Percentiles rank a stretch among this genome's conserved stretches.
phyloP scores from a whole-genome alignment of 2,888 invertebrate genomes.

The Spodoptera picta region DNA sequence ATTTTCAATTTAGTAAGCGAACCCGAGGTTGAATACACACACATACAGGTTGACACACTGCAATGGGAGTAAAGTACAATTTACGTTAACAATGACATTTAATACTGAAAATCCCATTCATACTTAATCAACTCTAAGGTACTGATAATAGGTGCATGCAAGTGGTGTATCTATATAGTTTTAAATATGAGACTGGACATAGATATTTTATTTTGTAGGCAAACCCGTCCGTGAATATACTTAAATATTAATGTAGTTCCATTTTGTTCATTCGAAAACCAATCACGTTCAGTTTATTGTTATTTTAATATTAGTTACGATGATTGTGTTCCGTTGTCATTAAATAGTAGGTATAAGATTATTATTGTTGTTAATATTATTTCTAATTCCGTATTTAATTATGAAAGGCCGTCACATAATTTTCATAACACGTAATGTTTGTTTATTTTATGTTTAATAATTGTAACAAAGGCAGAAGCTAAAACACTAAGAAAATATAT shows the following conservation, averaged over 20 bases:
- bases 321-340: slow-evolving; percentile 65
- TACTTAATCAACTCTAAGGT: slow-evolving; percentile 36
- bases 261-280: slow-evolving; percentile 61
- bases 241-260: neutral
- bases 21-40: too few relatives aligned
- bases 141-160: too few relatives aligned
- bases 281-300: slow-evolving; percentile 71
- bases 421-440: too few relatives aligned
- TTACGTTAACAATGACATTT: slow-evolving; percentile 13
- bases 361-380: slow-evolving; percentile 16
- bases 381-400: slow-evolving; percentile 33
- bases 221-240: slow-evolving; percentile 10
- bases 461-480: too few relatives aligned
- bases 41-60: too few relatives aligned
- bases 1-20: too few relatives aligned
- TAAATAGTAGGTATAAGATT: slow-evolving; percentile 51
- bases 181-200: too few relatives aligned
- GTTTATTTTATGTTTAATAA: too few relatives aligned
- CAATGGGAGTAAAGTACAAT: slow-evolving; percentile 8
- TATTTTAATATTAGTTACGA: slow-evolving; percentile 64
- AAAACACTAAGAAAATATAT: too few relatives aligned
- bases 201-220: too few relatives aligned
- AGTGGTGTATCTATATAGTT: too few relatives aligned
- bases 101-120: slow-evolving; percentile 39
- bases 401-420: neutral